A percentile compares a stretch with the other conserved stretches of the same genome.
These are phyloP conservation scores for Lasioglossum baleicum DNA, from an alignment of 1,140 invertebrate species.

Conservation along the genomic window DNA sequence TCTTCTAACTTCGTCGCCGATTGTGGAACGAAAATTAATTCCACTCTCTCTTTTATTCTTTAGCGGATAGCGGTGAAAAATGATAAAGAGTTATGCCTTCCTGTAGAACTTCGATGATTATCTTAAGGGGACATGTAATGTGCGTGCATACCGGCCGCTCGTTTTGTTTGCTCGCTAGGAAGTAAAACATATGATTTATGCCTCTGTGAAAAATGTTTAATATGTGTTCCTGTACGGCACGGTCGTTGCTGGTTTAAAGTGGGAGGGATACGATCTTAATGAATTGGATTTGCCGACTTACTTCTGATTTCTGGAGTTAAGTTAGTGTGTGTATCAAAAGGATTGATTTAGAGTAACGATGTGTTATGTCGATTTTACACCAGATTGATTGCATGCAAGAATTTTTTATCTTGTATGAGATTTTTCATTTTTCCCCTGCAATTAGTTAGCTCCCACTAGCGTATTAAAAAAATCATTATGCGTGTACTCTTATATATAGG, in stretches of 20 bases:
- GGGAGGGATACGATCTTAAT: too few relatives aligned
- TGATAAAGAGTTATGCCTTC: slow-evolving; percentile 2
- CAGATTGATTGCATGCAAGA: too few relatives aligned
- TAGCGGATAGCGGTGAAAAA: neutral
- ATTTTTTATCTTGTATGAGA: too few relatives aligned
- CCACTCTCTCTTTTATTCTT: neutral
- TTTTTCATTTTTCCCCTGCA: too few relatives aligned
- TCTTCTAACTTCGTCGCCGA: neutral
- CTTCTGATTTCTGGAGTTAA: too few relatives aligned
- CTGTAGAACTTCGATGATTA: neutral
- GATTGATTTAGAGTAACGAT: too few relatives aligned
- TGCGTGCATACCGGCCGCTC: neutral
- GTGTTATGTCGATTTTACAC: too few relatives aligned
- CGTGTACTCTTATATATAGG: too few relatives aligned
- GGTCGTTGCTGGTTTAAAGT: neutral
- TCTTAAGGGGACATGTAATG: neutral
- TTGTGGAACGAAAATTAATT: neutral
- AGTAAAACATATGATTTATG: neutral
- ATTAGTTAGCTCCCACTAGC: too few relatives aligned
- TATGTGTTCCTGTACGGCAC: neutral
- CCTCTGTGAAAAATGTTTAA: neutral
- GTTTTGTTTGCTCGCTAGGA: neutral
- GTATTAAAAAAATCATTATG: too few relatives aligned
- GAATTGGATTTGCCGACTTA: too few relatives aligned
- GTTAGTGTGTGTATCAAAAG: too few relatives aligned